Evolutionary conservation across 2,888 invertebrate species (phyloP), one percentile per base, ranked within the genome.

Genomic region (Xiphydria camelus): DNA sequence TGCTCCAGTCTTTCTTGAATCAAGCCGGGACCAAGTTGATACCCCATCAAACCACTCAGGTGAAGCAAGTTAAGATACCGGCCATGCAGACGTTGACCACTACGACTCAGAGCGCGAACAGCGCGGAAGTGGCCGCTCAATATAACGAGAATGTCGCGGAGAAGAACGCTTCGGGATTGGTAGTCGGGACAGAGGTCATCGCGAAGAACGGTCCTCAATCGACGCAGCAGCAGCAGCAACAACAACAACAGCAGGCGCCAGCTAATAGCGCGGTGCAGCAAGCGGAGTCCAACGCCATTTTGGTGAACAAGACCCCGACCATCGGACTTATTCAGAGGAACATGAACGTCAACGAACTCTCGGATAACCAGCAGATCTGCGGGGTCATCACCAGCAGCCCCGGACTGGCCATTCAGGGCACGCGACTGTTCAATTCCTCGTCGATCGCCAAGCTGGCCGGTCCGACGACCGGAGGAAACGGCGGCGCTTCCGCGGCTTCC

Each of bases 1-100:
- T 87, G 12, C 78, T 87, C 35, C 87, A 87, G 63, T 82, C 86
- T 35, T 79, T 87, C 47, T 80, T 86, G 36, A 85, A 85, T 46
- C 85, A 86, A 25, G 81, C 81, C 21, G 82, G 84, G 0, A n/a
- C n/a, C n/a, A 70, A 75, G 41, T 63, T 75, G 22, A 68, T 73
- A 4, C 64, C 71, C 0, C 69, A 70, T 19, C 66, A 64, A 31
- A 58, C 35, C 4, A 45, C 53, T 17, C 70, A 61, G 12, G 53
- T 67, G 6, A 73, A 75, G 7, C 73, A 70, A 31, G 64, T 73
- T 0, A 75, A 75, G 38, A 49, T 74, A 41, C 70, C 73, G 2
- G 61, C 67, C 1, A 21, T 73, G 20, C 74, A 73, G 39, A 67
- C 64, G 0, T 25, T 72, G 4, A 59, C 64, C 1, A 47, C 59